phyloP scores from a whole-genome alignment of 2,113 vertebrate genomes.

The Procavia capensis region DNA sequence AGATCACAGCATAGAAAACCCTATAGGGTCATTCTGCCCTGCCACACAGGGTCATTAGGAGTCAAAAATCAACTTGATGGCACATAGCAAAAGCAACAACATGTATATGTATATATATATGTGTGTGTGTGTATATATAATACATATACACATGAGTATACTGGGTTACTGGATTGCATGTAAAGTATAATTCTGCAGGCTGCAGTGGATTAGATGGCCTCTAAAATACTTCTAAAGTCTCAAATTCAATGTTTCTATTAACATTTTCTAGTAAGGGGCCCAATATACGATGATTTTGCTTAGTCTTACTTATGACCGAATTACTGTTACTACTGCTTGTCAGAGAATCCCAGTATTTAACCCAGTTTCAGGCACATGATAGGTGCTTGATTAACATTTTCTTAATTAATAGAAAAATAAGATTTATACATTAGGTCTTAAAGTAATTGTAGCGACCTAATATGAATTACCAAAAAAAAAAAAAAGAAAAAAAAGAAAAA shows the following conservation, averaged over 20 bases:
- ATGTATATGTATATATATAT: not conserved
- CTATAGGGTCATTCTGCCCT: too few relatives aligned
- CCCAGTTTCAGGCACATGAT: constrained; percentile 21
- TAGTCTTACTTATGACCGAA: constrained; percentile 41
- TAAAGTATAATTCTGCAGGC: not conserved
- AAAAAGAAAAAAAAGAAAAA: too few relatives aligned
- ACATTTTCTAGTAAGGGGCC: constrained; percentile 21
- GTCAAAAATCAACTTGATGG: too few relatives aligned
- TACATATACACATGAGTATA: not conserved
- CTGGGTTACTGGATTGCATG: not conserved
- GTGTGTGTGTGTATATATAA: not conserved
- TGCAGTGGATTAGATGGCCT: constrained; percentile 6
- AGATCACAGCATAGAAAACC: too few relatives aligned
- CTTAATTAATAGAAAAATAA: constrained; percentile 58
- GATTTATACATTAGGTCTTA: constrained; percentile 50
- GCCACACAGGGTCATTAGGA: too few relatives aligned
- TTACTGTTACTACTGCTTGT: constrained; percentile 28
- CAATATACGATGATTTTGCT: constrained; percentile 4
- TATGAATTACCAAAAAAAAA: constrained; percentile 35
- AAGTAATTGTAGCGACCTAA: constrained; percentile 26
- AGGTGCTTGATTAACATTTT: constrained; percentile 43
- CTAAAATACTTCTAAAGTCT: constrained; percentile 47
- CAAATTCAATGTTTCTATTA: constrained; percentile 38
- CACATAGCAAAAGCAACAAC: too few relatives aligned
- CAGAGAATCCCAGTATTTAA: constrained; percentile 43